Evolutionary conservation across 2,797 vertebrate genomes (phyloP), one percentile per base, ranked within the genome.

Genomic region (Sphenodon punctatus): DNA sequence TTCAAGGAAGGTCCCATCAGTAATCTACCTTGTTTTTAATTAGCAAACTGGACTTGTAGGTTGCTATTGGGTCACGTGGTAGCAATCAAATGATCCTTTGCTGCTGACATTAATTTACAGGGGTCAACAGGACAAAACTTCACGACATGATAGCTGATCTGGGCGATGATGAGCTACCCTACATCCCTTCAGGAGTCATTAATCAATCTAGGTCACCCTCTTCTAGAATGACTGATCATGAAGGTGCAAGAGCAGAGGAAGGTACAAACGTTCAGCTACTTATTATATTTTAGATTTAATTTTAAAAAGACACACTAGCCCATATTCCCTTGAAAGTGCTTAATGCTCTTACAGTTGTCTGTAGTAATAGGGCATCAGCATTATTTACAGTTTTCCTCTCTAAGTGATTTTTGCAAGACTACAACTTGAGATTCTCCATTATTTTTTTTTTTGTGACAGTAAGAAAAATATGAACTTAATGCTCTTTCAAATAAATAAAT

Each of bases 191-290:
- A 94, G 94, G 95, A 96, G 80, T 95, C 90, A 93, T 95, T 94
- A 96, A 94, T 95, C 95, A 96, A 88, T 93, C 95, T 95, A 95
- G 94, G 89, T 95, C 96, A 94, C 93, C 95, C 89, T 96, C 94
- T 94, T 92, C 95, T 96, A 95, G 95, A 95, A 95, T 96, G 94
- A 95, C 95, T 93, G 95, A 96, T 95, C 94, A 95, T 96, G 95
- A 96, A 95, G 95, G 94, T 95, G 89, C 94, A 94, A 95, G 94
- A 96, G 95, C 96, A 93, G 95, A 96, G 94, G 95, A 96, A 96
- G 95, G 94, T 96, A 95, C 91, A 93, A 95, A 87, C 89, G 93
- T 94, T 94, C 80, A 95, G 94, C 91, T 95, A 91, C 89, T 94
- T 94, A 79, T 63, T 94, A 41, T 89, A n/a, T 94, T 94, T 80